These are phyloP conservation scores for Callorhinus ursinus DNA, from an alignment of 2,113 vertebrate genomes.

Conservation along the genomic window DNA sequence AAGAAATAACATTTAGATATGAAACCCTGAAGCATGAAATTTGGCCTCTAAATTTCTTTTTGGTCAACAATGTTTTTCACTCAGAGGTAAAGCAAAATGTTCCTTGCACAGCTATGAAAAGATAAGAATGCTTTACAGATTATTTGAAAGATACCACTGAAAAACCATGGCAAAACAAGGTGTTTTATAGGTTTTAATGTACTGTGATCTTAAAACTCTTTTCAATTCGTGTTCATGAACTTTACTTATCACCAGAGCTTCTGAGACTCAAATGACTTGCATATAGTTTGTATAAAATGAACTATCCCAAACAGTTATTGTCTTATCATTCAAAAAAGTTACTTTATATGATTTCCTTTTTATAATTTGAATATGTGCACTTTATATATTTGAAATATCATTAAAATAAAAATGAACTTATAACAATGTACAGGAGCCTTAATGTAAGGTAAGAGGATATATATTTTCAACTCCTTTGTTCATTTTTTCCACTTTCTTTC, in stretches of 20 bases:
- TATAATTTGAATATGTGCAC: conserved; percentile 24
- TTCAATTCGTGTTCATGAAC: not conserved
- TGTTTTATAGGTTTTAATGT: not conserved
- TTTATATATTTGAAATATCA: conserved; percentile 41
- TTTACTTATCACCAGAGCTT: not conserved
- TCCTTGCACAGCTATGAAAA: not conserved
- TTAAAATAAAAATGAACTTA: conserved; percentile 51
- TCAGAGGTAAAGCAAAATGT: conserved; percentile 5
- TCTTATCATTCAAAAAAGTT: not conserved
- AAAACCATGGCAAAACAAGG: not conserved
- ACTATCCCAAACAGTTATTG: not conserved
- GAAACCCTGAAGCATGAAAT: not conserved
- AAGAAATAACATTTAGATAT: not conserved
- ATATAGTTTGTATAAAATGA: not conserved
- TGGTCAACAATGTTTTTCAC: not conserved
- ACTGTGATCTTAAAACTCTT: not conserved
- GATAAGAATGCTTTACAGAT: not conserved
- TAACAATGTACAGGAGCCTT: not conserved
- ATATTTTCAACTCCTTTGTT: conserved; percentile 62
- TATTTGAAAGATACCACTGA: not conserved
- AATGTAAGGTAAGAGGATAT: conserved; percentile 6
- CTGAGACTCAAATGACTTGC: conserved; percentile 2
- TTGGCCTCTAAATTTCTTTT: not conserved
- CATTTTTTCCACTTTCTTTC: conserved; percentile 70
- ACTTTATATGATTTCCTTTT: conserved; percentile 20